Conservation (phyloP, 2,888 invertebrate species). For the Hypena proboscidalis region DNA sequence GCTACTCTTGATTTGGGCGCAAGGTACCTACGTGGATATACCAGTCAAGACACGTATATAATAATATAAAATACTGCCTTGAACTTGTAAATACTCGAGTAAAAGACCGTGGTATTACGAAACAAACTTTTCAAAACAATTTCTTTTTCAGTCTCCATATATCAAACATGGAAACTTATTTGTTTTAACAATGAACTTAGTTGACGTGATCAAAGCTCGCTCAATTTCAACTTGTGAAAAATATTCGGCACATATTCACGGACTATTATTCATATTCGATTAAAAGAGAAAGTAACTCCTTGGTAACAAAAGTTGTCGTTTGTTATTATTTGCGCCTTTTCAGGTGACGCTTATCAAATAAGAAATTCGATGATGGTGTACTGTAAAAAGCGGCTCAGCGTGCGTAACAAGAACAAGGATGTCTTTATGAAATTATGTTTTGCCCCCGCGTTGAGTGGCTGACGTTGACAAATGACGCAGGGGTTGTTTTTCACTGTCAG, state of each 20-base stretch:
- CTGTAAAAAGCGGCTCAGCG: constrained; percentile 60
- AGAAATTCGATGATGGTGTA: constrained; percentile 57
- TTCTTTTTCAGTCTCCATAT: too few relatives aligned
- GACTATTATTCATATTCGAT: constrained; percentile 14
- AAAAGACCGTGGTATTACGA: too few relatives aligned
- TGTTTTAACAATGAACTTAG: neutral
- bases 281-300: constrained; percentile 18
- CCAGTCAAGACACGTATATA: too few relatives aligned
- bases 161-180: neutral
- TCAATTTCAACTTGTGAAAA: constrained; percentile 2
- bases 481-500: constrained; percentile 81
- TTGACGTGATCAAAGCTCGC: constrained; percentile 3
- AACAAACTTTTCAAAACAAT: too few relatives aligned
- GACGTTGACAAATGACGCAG: constrained; percentile 81
- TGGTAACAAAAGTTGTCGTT: constrained; percentile 2
- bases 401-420: constrained; percentile 75
- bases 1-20: too few relatives aligned
- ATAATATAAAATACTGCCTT: too few relatives aligned
- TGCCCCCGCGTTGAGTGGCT: constrained; percentile 73
- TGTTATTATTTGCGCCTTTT: constrained; percentile 21
- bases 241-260: neutral
- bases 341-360: constrained; percentile 46
- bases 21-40: too few relatives aligned
- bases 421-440: constrained; percentile 83
- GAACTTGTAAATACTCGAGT: too few relatives aligned